Evolutionary conservation across 2,113 vertebrate species (phyloP), one percentile per base, ranked within the genome.

Genomic region (Mastomys coucha): DNA sequence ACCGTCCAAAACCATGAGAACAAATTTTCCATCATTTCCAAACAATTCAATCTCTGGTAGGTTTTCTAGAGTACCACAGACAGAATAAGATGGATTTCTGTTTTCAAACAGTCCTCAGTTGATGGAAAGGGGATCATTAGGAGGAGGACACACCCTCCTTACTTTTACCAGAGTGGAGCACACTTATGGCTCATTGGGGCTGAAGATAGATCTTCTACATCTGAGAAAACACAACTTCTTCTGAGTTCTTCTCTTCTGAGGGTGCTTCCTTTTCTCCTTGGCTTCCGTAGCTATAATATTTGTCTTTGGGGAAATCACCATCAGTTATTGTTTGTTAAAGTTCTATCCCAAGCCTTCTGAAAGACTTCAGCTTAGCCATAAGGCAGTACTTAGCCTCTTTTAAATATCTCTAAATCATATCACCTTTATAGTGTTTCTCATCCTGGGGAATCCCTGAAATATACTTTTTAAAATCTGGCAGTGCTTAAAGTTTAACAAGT

Each of bases 191-290:
- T 92, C 28, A 36, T 9, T 51, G 56, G 20, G 22, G 20, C 16
- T 82, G 24, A 16, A 1, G 6, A 19, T 17, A 1, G 4, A 20
- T 1, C 0, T 12, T 53, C 24, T 1, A 20, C 7, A 69, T 8
- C 67, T 33, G 13, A 24, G 24, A 31, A 85, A 1, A 16, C 2
- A 58, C 5, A 77, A n/a, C 5, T 5, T 86, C 26, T 28, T 88
- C 49, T 20, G 17, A 51, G 13, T 33, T 22, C 9, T 31, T 22
- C 14, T 4, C 80, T 19, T 5, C 11, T 65, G 26, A 65, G 7
- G 33, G 0, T 80, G 26, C 53, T 58, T 58, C 36, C 3, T 14
- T 60, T 24, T 1, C 14, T 4, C 3, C 31, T 91, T 42, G 10
- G 1, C 2, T 85, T 90, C 51, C 36, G 16, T 65, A 17, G 51